Conservation (phyloP, 2,888 invertebrate genomes). For the Koerneria pararmatus region DNA sequence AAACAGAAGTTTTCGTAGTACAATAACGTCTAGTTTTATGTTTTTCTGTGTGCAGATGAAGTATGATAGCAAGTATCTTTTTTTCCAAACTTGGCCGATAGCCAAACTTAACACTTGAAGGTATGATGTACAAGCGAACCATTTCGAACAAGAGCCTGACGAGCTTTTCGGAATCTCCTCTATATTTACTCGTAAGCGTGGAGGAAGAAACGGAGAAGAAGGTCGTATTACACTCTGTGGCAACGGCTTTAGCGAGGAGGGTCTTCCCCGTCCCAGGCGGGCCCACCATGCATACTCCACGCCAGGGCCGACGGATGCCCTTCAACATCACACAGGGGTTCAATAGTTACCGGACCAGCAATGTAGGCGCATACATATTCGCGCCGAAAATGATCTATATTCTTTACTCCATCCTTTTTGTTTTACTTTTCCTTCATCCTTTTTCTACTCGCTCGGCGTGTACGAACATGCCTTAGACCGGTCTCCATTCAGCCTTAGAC, state of each 20-base stretch:
- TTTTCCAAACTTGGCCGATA: conserved; percentile 7
- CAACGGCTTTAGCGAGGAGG: conserved; percentile 62
- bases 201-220: conserved; percentile 83
- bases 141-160: conserved; percentile 93
- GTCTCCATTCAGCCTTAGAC: background rate
- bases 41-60: background rate
- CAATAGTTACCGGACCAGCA: no score
- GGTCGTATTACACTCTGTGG: conserved; percentile 65
- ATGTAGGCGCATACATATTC: no score
- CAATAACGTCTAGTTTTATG: background rate
- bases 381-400: no score
- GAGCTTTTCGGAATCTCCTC: conserved; percentile 98
- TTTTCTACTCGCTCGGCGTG: no score
- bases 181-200: conserved; percentile 92
- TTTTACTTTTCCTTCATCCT: no score
- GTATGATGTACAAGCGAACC: no score
- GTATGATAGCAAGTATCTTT: background rate
- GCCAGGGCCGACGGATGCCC: conserved; percentile 74
- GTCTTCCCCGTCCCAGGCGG: conserved; percentile 68
- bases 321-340: no score
- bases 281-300: conserved; percentile 74
- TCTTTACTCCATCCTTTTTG: conserved; percentile 59
- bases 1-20: background rate
- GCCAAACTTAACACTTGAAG: no score
- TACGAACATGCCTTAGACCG: background rate